A percentile compares a stretch with the other conserved stretches of the same genome.
Conservation (phyloP, 2,888 invertebrate species). For the Hemaris fuciformis region DNA sequence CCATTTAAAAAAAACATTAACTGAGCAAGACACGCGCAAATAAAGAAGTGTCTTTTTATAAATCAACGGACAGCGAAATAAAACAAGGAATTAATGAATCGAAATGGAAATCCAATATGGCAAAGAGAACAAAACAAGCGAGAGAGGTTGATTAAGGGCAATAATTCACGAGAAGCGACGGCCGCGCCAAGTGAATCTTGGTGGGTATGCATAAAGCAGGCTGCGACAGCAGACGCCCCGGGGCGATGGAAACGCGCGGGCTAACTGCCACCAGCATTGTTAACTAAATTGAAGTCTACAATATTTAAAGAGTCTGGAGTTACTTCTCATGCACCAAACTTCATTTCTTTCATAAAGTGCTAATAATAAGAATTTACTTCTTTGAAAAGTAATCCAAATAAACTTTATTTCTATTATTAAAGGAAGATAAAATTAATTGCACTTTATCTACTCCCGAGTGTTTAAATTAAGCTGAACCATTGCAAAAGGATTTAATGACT, state of each 20-base stretch:
- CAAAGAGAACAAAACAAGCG: conserved; percentile 41
- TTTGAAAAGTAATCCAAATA: too few species aligned
- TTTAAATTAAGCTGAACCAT: too few species aligned
- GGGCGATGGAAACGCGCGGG: conserved; percentile 33
- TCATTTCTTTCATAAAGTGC: too few species aligned
- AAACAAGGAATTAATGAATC: conserved; percentile 21
- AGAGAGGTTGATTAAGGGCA: conserved; percentile 45
- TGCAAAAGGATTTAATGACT: too few species aligned
- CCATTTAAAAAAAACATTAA: not conserved
- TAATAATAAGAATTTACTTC: too few species aligned
- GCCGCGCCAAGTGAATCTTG: conserved; percentile 53
- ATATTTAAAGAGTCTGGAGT: not conserved
- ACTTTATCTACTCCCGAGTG: too few species aligned
- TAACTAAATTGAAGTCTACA: not conserved
- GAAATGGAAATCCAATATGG: conserved; percentile 39
- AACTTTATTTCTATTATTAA: too few species aligned
- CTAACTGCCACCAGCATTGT: not conserved
- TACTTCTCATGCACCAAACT: too few species aligned
- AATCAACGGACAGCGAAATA: conserved; percentile 23
- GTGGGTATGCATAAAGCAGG: conserved; percentile 58
- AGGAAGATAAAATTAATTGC: too few species aligned
- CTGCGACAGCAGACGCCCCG: conserved; percentile 59
- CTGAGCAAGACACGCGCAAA: conserved; percentile 1
- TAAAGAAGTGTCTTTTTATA: conserved; percentile 15
- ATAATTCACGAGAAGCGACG: conserved; percentile 55